Conservation (phyloP, 2,797 vertebrate species). For the Serranus cabrilla region DNA sequence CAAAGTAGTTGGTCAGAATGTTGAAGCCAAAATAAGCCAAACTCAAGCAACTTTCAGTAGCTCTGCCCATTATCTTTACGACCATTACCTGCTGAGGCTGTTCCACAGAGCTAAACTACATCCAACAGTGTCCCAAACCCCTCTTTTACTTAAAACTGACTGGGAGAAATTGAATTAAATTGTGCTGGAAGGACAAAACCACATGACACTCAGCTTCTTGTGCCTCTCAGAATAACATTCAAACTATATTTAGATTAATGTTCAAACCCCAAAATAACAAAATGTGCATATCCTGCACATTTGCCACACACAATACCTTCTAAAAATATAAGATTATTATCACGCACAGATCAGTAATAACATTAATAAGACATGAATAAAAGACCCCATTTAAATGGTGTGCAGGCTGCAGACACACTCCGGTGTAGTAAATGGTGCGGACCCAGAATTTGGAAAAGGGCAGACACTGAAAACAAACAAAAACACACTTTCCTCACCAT, state of each 20-base stretch:
- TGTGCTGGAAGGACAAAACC: neutral
- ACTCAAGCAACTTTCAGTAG: constrained; percentile 3
- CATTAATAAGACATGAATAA: no score
- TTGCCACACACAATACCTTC: neutral
- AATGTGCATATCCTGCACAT: neutral
- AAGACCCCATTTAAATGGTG: no score
- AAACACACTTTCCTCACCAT: no score
- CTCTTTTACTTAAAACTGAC: neutral
- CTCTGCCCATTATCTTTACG: constrained; percentile 18
- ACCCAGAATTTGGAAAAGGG: no score
- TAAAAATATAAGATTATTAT: neutral
- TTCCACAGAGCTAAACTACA: neutral
- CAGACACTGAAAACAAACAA: no score
- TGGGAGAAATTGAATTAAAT: neutral
- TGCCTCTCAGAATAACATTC: neutral
- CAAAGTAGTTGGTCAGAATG: neutral
- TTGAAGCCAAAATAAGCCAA: neutral
- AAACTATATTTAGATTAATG: constrained; percentile 3
- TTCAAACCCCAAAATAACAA: neutral
- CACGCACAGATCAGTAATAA: no score
- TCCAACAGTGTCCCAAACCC: neutral
- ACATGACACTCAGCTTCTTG: neutral
- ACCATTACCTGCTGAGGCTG: constrained; percentile 10
- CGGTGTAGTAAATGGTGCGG: no score
- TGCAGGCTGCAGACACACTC: no score